Evolutionary conservation across 2,797 vertebrate genomes (phyloP).

Genomic region (Chromis chromis): DNA sequence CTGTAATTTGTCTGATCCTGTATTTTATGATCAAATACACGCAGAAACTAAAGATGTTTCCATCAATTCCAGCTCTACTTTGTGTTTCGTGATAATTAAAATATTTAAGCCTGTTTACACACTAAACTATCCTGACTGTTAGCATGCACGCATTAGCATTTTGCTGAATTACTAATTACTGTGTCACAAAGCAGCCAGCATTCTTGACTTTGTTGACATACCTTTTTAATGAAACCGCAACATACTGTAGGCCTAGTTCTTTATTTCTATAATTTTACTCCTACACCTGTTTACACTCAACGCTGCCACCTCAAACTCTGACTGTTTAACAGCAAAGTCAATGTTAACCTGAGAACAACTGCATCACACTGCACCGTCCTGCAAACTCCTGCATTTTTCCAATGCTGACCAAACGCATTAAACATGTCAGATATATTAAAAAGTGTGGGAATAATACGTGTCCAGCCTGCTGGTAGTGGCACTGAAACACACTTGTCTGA

Average conservation of each 20-base stretch:
- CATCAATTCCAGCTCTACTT: background rate
- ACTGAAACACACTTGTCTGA: slow-evolving; percentile 41
- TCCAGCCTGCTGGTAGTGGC: slow-evolving; percentile 49
- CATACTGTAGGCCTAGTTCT: background rate
- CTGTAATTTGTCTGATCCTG: no score
- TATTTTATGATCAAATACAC: no score
- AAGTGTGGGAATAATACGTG: slow-evolving; percentile 68
- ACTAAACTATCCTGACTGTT: no score
- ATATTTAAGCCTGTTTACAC: background rate
- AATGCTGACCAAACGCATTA: slow-evolving; percentile 51
- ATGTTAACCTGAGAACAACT: slow-evolving; percentile 24
- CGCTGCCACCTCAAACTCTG: background rate
- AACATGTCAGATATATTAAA: slow-evolving; percentile 58
- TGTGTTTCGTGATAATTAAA: background rate
- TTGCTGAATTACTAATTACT: no score
- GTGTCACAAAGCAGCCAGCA: no score
- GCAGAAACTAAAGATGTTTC: no score
- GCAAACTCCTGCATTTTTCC: slow-evolving; percentile 1
- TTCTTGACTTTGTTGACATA: background rate
- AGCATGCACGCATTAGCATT: background rate
- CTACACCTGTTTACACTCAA: slow-evolving; percentile 1
- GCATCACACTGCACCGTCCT: background rate
- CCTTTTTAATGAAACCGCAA: background rate
- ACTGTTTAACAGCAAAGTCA: slow-evolving; percentile 32
- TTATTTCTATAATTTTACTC: background rate